Base-by-base conservation (phyloP, 2,888 invertebrate species). In the Protonemura montana region DNA sequence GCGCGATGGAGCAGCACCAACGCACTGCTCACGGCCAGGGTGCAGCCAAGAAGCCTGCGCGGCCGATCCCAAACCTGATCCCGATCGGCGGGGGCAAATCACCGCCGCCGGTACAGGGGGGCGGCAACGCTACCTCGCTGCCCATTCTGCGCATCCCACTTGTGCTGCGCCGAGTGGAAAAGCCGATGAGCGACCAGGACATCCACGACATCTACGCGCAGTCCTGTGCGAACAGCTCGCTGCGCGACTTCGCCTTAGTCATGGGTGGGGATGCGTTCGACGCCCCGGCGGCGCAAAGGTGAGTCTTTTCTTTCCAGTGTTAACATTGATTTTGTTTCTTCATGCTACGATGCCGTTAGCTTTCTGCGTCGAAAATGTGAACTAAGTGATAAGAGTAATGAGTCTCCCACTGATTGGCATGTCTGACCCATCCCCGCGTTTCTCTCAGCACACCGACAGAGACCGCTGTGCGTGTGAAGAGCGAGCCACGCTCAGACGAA, bases 11-110 rank as follows among this genome's bases (percentile, higher is more conserved):
- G 82, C 91, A 92, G 42, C 93, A 93, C 90, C 92, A 93, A 88
- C 90, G 90, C 86, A 91, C 91, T 89, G 92, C 90, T 86, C 93
- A 92, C 90, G 91, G 91, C 88, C 86, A 87, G 80, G 76, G 82
- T 30, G 35, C 86, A 7, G 59, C 76, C 28, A 91, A 91, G 88
- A 93, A 92, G 89, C 89, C 91, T 83, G 91, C 94, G 16, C 92
- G 95, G 85, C 96, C 96, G 0, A 93, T 96, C 88, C 96, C 96
- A 85, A 96, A 95, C 90, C 93, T 96, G 82, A 96, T 96, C 90
- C 96, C 96, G 5, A 93, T 96, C 85, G 90, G 89, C 82, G 77
- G n/a, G 41, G 59, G 80, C 5, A 81, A 82, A 7, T 85, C 85
- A 7, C 59, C 35, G 3, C 83, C 86, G 83, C 82, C 85, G 59